These are phyloP conservation scores for Trachurus trachurus DNA, from an alignment of 2,797 vertebrate genomes.

Conservation along the genomic window DNA sequence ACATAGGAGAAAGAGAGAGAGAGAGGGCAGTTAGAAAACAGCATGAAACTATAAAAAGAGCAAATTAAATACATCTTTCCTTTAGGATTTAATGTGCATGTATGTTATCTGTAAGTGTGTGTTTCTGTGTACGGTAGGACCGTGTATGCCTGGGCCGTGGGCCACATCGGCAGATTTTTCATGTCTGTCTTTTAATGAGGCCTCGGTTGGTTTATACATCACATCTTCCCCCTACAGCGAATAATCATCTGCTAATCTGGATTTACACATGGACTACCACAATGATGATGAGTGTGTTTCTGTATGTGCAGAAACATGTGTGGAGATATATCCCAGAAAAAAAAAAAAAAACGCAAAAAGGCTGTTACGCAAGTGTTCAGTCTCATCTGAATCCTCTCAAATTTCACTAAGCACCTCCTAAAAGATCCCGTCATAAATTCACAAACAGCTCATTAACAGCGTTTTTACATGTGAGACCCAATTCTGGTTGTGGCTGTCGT, in stretches of 20 bases:
- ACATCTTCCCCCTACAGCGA: conserved; percentile 53
- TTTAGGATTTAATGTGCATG: neutral
- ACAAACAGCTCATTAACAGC: conserved; percentile 49
- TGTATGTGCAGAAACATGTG: conserved; percentile 18
- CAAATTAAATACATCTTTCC: neutral
- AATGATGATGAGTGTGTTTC: conserved; percentile 41
- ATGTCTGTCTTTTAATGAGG: conserved; percentile 69
- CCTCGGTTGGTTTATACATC: conserved; percentile 65
- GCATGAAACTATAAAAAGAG: neutral
- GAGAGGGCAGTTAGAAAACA: conserved; percentile 8
- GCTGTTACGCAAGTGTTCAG: conserved; percentile 45
- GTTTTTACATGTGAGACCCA: conserved; percentile 36
- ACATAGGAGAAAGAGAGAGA: conserved; percentile 64
- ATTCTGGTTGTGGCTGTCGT: conserved; percentile 31
- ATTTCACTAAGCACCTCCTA: conserved; percentile 50
- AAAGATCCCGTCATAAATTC: conserved; percentile 28
- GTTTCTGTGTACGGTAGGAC: conserved; percentile 26
- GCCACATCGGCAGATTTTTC: conserved; percentile 73
- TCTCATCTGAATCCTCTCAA: conserved; percentile 59
- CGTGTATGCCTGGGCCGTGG: conserved; percentile 43
- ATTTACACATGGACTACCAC: conserved; percentile 68
- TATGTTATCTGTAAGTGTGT: neutral
- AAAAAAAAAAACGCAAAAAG: conserved; percentile 34
- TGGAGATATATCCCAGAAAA: conserved; percentile 26
- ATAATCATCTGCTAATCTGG: conserved; percentile 81